These are phyloP conservation scores for Himantopus leucocephalus DNA, from an alignment of 2,113 vertebrate species.

Conservation along the genomic window DNA sequence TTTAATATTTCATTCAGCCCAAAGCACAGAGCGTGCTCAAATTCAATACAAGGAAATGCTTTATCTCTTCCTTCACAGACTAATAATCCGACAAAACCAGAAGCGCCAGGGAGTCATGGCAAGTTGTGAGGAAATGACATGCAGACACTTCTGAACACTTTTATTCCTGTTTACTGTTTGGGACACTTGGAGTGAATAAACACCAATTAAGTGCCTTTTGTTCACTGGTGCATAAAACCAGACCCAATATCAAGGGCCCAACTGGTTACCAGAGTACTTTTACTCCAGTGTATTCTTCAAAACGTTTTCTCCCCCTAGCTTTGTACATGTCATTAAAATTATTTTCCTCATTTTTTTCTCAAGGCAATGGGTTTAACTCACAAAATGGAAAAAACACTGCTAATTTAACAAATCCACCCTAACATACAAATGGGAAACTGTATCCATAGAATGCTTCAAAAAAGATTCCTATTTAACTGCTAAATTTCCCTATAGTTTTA, in stretches of 20 bases:
- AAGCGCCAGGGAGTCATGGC: conserved; percentile 58
- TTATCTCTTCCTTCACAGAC: conserved; percentile 77
- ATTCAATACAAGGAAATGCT: conserved; percentile 84
- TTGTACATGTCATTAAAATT: background rate
- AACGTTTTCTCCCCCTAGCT: background rate
- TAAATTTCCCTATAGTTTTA: background rate
- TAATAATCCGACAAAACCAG: conserved; percentile 74
- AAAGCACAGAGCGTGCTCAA: conserved; percentile 79
- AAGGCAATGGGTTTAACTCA: background rate
- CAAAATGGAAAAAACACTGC: background rate
- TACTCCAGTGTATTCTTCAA: background rate
- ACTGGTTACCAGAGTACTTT: background rate
- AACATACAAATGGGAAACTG: background rate
- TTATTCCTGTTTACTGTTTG: conserved; percentile 57
- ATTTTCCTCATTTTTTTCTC: background rate
- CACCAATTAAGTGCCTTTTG: background rate
- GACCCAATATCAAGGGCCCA: background rate
- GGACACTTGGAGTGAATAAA: conserved; percentile 46
- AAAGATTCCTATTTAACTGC: background rate
- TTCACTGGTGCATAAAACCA: background rate
- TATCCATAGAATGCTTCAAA: background rate
- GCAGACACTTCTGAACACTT: conserved; percentile 29
- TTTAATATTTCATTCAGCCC: conserved; percentile 89
- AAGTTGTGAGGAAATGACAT: conserved; percentile 64
- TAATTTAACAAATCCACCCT: background rate